These are phyloP conservation scores for Caranx ignobilis DNA, from an alignment of 2,113 vertebrate genomes.

Conservation along the genomic window DNA sequence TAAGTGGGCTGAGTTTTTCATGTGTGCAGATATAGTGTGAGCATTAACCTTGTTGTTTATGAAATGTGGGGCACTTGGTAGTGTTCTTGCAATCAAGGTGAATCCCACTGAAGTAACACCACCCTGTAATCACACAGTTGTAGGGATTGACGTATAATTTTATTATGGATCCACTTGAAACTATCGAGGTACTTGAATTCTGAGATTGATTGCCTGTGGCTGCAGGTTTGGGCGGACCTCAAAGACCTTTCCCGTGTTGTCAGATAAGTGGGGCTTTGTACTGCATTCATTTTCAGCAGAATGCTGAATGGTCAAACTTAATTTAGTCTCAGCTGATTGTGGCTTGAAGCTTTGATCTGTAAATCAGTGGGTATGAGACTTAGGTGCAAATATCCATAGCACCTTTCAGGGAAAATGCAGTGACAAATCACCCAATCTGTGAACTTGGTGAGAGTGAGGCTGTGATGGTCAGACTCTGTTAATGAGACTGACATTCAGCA, in stretches of 20 bases:
- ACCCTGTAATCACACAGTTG: conserved; percentile 13
- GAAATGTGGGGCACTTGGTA: neutral
- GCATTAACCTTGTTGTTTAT: neutral
- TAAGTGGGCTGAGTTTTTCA: neutral
- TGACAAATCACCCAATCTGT: conserved; percentile 38
- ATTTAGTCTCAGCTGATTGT: neutral
- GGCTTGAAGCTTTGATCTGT: neutral
- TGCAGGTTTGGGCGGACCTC: neutral
- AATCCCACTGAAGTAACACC: neutral
- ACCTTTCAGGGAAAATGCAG: neutral
- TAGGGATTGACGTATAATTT: conserved; percentile 7
- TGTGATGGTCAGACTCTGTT: conserved; percentile 30
- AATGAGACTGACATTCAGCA: conserved; percentile 70
- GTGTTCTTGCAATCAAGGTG: conserved; percentile 14
- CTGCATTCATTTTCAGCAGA: no score
- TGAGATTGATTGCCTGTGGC: neutral
- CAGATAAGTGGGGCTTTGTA: neutral
- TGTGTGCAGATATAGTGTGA: neutral
- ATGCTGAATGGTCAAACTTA: neutral
- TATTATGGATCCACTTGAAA: conserved; percentile 20
- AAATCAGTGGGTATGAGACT: neutral
- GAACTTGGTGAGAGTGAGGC: conserved; percentile 29
- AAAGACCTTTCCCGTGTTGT: neutral
- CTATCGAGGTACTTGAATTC: neutral
- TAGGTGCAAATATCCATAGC: conserved; percentile 3